phyloP scores from a whole-genome alignment of 2,797 vertebrate species.

The Coccyzus lansbergi region DNA sequence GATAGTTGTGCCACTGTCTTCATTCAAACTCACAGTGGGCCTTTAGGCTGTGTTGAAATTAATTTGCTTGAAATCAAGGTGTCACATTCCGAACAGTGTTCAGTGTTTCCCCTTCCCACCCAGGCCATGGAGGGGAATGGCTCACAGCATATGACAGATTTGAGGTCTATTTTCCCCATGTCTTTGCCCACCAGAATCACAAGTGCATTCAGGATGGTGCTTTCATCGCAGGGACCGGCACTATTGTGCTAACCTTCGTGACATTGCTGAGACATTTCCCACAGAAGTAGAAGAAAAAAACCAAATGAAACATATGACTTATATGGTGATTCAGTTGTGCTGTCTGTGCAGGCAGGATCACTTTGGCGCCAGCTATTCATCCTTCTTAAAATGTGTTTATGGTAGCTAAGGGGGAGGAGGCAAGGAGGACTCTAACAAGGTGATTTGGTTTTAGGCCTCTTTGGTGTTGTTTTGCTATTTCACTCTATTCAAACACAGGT shows the following conservation, averaged over 20 bases:
- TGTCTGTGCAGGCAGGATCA: background rate
- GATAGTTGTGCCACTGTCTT: background rate
- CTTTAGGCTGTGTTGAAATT: background rate
- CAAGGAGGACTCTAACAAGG: background rate
- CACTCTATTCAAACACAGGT: constrained; percentile 47
- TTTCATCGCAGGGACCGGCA: background rate
- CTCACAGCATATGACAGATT: background rate
- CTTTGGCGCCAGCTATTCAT: background rate
- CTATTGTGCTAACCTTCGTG: background rate
- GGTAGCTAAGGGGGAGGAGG: background rate
- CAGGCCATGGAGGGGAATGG: background rate
- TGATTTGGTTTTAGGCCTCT: background rate
- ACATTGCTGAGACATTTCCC: background rate
- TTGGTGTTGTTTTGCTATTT: constrained; percentile 36
- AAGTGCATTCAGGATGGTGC: rapidly evolving
- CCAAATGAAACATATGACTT: background rate
- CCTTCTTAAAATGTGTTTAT: background rate
- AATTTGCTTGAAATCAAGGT: background rate
- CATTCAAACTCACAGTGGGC: background rate
- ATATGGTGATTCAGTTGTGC: background rate
- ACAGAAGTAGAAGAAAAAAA: background rate
- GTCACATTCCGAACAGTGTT: background rate
- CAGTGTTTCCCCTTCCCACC: background rate
- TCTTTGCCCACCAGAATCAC: background rate
- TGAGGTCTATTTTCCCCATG: background rate